Evolutionary conservation across 2,888 invertebrate species (phyloP).

Genomic region (Cheilosia vernalis): DNA sequence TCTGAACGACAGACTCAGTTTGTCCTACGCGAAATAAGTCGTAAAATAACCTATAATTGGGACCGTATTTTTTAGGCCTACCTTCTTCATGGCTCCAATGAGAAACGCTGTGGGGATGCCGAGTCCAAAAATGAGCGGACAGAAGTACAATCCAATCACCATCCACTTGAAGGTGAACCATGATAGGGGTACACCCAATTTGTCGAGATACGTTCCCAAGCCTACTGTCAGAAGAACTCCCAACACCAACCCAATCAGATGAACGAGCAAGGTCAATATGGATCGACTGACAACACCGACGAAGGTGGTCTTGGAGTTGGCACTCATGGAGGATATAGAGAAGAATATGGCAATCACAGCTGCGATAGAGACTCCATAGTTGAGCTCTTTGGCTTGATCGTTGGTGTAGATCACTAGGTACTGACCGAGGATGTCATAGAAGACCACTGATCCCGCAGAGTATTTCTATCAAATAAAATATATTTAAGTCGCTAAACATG

Average conservation of each 20-base stretch:
- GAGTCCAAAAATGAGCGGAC: conserved; percentile 80
- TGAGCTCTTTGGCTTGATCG: conserved; percentile 80
- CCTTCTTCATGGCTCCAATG: conserved; percentile 78
- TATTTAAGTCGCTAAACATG: no score
- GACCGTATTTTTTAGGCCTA: conserved; percentile 65
- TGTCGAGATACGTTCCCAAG: conserved; percentile 82
- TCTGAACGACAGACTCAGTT: conserved; percentile 78
- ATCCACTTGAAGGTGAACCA: conserved; percentile 86
- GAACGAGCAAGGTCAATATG: conserved; percentile 78
- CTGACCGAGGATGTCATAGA: conserved; percentile 89
- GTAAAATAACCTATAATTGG: neutral
- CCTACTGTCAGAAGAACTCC: conserved; percentile 79
- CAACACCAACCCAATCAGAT: conserved; percentile 78
- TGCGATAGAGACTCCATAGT: conserved; percentile 81
- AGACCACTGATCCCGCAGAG: conserved; percentile 85
- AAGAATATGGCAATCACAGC: conserved; percentile 79
- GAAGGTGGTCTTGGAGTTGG: conserved; percentile 76
- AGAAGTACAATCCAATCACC: conserved; percentile 82
- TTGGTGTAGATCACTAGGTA: conserved; percentile 87
- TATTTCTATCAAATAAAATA: conserved; percentile 79
- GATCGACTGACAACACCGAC: conserved; percentile 77
- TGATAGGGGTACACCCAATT: conserved; percentile 83
- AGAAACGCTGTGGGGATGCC: conserved; percentile 78
- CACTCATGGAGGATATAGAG: conserved; percentile 78
- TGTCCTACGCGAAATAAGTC: conserved; percentile 75